Evolutionary conservation across 1,140 invertebrate species (phyloP).

Genomic region (Drosophila bipectinata): DNA sequence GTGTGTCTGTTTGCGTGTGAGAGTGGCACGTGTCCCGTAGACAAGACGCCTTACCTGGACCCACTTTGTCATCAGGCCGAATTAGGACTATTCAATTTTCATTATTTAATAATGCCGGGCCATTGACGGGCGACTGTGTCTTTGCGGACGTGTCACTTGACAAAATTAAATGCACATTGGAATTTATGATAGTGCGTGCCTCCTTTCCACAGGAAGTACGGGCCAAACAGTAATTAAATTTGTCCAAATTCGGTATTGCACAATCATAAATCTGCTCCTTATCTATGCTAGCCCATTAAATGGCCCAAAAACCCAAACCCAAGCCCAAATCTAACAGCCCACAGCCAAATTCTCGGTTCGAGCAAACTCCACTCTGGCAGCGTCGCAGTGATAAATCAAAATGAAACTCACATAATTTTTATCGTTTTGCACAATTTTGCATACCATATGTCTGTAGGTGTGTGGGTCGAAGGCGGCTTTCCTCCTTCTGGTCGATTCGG

Average conservation of each 20-base stretch:
- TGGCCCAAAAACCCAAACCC: background rate
- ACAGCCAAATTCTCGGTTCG: slow-evolving; percentile 1
- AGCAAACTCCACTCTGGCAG: background rate
- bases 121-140: slow-evolving; percentile 20
- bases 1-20: slow-evolving; percentile 29
- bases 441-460: slow-evolving; percentile 56
- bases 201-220: slow-evolving; percentile 3
- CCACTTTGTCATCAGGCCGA: slow-evolving; percentile 61
- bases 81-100: slow-evolving; percentile 82
- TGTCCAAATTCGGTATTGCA: slow-evolving; percentile 34
- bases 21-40: slow-evolving; percentile 57
- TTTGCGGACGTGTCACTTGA: slow-evolving; percentile 57
- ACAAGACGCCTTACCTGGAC: slow-evolving; percentile 36
- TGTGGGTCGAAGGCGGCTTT: slow-evolving; percentile 1
- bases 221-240: slow-evolving; percentile 72
- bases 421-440: slow-evolving; percentile 79
- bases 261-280: slow-evolving; percentile 34
- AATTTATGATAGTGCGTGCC: slow-evolving; percentile 67
- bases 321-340: background rate
- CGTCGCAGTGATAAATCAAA: slow-evolving; percentile 67
- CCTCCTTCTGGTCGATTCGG: slow-evolving; percentile 21
- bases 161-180: slow-evolving; percentile 64
- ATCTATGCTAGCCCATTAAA: slow-evolving; percentile 25
- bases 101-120: slow-evolving; percentile 76
- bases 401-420: slow-evolving; percentile 73